A percentile compares a stretch with the other conserved stretches of the same genome.
These are phyloP conservation scores for Mizuhopecten yessoensis DNA, from an alignment of 1,140 invertebrate genomes.

Conservation along the genomic window DNA sequence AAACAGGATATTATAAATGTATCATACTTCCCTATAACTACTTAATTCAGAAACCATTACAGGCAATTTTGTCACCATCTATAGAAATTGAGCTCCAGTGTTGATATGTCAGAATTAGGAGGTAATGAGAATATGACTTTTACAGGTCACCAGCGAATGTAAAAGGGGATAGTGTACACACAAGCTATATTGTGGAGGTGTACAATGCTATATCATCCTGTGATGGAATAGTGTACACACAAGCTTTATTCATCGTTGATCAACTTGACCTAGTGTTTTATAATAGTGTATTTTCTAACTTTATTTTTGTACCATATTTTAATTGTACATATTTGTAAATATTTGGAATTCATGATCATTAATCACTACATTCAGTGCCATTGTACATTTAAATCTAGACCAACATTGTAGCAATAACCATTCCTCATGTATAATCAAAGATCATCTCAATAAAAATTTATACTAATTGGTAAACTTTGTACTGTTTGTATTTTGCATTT, in stretches of 20 bases:
- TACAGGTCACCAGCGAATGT: no score
- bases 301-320: not conserved
- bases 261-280: not conserved
- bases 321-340: slow-evolving; percentile 36
- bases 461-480: slow-evolving; percentile 17
- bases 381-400: not conserved
- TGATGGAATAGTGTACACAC: not conserved
- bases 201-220: not conserved
- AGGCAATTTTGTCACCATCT: no score
- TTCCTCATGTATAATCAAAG: not conserved
- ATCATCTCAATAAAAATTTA: not conserved
- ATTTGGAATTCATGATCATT: not conserved
- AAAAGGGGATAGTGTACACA: no score
- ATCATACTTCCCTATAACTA: no score
- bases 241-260: not conserved
- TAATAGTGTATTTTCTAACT: not conserved
- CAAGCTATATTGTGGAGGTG: not conserved
- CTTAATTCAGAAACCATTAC: no score
- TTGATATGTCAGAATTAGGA: not conserved
- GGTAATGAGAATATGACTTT: no score
- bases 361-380: slow-evolving; percentile 16
- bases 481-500: not conserved
- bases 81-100: no score
- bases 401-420: slow-evolving; percentile 21
- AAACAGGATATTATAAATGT: no score